phyloP scores from a whole-genome alignment of 2,113 vertebrate species.

The Scophthalmus maximus region DNA sequence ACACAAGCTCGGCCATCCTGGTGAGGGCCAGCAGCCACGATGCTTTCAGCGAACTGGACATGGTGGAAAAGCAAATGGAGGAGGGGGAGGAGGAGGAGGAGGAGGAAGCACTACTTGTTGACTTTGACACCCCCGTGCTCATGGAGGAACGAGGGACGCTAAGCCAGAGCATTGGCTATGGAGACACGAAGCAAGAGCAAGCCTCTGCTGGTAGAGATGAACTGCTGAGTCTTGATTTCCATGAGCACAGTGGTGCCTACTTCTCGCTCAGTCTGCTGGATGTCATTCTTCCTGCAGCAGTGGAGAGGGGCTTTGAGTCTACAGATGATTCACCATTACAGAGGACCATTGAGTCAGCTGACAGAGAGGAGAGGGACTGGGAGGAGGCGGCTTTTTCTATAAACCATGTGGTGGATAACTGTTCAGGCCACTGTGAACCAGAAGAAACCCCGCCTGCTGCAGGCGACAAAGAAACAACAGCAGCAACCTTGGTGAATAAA shows the following conservation, averaged over 20 bases:
- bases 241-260: conserved; percentile 32
- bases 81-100: conserved; percentile 56
- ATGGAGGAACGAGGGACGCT: conserved; percentile 16
- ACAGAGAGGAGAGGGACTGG: conserved; percentile 23
- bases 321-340: conserved; percentile 8
- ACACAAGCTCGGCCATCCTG: conserved; percentile 85
- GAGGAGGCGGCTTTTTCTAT: conserved; percentile 37
- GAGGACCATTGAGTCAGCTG: background rate
- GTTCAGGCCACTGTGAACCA: conserved; percentile 11
- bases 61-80: conserved; percentile 72
- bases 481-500: background rate
- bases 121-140: conserved; percentile 79
- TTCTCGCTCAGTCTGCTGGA: conserved; percentile 66
- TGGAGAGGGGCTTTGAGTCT: conserved; percentile 60
- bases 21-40: conserved; percentile 78
- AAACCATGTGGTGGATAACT: conserved; percentile 33
- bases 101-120: conserved; percentile 73
- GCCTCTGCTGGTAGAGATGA: conserved; percentile 25
- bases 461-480: background rate
- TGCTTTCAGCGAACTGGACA: conserved; percentile 79
- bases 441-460: background rate
- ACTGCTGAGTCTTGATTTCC: conserved; percentile 42
- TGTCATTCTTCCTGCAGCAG: conserved; percentile 79
- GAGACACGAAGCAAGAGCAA: conserved; percentile 20
- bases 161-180: conserved; percentile 20